Evolutionary conservation across 2,113 vertebrate species (phyloP), one percentile per base, ranked within the genome.

Genomic region (Ceyx melanurus): DNA sequence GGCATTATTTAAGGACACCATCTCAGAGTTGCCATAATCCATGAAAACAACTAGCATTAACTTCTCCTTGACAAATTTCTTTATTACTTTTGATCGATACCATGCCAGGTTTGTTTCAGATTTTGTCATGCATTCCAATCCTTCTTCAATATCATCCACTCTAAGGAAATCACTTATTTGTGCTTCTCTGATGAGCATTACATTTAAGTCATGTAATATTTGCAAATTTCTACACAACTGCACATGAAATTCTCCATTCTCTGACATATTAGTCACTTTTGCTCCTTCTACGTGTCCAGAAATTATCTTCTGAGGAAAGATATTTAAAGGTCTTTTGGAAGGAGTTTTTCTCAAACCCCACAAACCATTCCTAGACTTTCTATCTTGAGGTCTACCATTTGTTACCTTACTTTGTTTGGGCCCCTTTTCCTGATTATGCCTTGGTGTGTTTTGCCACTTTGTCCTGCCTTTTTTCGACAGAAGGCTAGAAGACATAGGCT

Each of bases 61-160:
- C 28, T 88, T 92, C 43, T 94, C 65, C n/a, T 57, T 74, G 15
- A 79, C 29, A 82, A 91, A 94, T 12, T 91, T 90, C 35, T 96
- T 87, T 57, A 96, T 82, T 68, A 98, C 95, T 91, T 97, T 91
- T 58, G 97, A 97, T 75, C 98, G 90, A 84, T 96, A 94, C 98
- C 98, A 98, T 33, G 82, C 87, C 4, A 94, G 86, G 50, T 82
- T 93, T 26, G 64, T 82, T 76, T 95, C 88, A 50, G 95, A 98
- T 40, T 98, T 97, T 75, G 94, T 91, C 89, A 98, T 94, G 58
- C 98, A 98, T 77, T 97, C 95, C n/a, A 98, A 89, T 22, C 96
- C 98, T 92, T 96, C 94, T 91, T 92, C 94, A 88, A 98, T 87
- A 45, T 97, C 92, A 73, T 94, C 89, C n/a, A 73, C 23, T 23